Evolutionary conservation across 92 coral and sea anemone species (phyloP), one percentile per base, ranked within the genome.

Genomic region (Porites lobata): DNA sequence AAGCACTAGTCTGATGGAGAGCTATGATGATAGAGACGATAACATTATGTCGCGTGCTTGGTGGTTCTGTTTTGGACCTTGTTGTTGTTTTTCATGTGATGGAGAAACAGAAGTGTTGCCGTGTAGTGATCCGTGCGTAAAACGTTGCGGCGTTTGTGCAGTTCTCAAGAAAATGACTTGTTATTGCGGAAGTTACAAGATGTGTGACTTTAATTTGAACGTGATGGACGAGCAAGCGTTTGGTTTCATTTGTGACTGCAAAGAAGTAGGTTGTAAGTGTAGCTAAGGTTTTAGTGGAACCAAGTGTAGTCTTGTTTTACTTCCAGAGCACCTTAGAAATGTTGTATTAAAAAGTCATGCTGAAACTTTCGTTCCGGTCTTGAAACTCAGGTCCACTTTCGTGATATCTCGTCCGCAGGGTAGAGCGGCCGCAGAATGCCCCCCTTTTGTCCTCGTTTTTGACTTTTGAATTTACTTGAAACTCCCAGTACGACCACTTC

Each of bases 191-290:
- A 75, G 80, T 75, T 65, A 80, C 6, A 86, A 59, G 24, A 7
- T 80, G 20, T 90, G 90, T 53, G 87, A 86, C 58, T 90, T 66
- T 62, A 90, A 54, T 17, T 21, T 86, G 18, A 88, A 88, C 59
- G 43, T 74, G 17, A 78, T 92, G 81, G 98, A 94, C 77, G 96
- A 90, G 66, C 87, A 91, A 47, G 91, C 95, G 2, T 93, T 94
- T 88, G 98, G 98, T 3, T 94, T 90, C 78, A 84, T 94, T 64
- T 94, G 96, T 75, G 94, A 94, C 65, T 76, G 75, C 11, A 78
- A 67, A 38, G 92, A 93, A 69, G 22, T 67, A 19, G 24, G 24
- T n/a, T 67, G 24, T 67, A 10, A 67, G 24, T 26, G 24, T 29
- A 8, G 13, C 32, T 26, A 11, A 19, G 13, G 10, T 29, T 21